Evolutionary conservation across 2,797 vertebrate genomes (phyloP).

Genomic region (Falco novaeseelandiae): DNA sequence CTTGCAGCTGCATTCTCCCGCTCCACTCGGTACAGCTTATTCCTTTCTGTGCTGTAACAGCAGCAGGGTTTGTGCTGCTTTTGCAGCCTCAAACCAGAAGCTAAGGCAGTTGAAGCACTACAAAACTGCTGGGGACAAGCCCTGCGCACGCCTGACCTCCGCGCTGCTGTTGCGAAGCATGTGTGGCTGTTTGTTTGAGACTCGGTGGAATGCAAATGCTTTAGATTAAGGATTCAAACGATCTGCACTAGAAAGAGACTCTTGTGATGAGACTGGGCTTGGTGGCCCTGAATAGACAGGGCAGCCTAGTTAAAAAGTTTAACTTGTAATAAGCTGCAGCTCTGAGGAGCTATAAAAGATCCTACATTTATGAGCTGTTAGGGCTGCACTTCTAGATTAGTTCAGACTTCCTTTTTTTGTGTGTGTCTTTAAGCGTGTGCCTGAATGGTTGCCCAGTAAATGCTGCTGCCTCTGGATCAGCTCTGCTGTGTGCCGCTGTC

Average conservation of each 20-base stretch:
- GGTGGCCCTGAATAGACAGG: neutral
- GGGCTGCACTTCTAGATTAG: neutral
- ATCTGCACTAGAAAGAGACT: constrained; percentile 41
- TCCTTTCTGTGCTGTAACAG: neutral
- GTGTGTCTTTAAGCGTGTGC: neutral
- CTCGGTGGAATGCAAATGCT: constrained; percentile 35
- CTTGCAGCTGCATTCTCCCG: neutral
- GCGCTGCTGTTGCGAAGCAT: neutral
- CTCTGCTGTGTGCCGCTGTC: neutral
- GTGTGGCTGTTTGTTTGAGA: constrained; percentile 49
- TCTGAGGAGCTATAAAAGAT: neutral
- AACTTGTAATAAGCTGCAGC: neutral
- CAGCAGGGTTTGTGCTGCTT: neutral
- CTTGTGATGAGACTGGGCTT: neutral
- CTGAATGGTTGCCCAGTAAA: neutral
- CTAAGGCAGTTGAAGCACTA: neutral
- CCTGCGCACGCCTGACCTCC: neutral
- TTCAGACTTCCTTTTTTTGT: neutral
- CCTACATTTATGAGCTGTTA: neutral
- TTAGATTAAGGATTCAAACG: constrained; percentile 46
- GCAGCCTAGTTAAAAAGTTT: neutral
- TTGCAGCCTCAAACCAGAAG: neutral
- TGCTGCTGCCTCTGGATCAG: neutral
- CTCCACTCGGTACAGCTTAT: neutral
- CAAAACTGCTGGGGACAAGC: neutral